Percentiles rank a stretch among this genome's conserved stretches.
Evolutionary conservation across 2,797 vertebrate species (phyloP).

Genomic region (Pogonophryne albipinna): DNA sequence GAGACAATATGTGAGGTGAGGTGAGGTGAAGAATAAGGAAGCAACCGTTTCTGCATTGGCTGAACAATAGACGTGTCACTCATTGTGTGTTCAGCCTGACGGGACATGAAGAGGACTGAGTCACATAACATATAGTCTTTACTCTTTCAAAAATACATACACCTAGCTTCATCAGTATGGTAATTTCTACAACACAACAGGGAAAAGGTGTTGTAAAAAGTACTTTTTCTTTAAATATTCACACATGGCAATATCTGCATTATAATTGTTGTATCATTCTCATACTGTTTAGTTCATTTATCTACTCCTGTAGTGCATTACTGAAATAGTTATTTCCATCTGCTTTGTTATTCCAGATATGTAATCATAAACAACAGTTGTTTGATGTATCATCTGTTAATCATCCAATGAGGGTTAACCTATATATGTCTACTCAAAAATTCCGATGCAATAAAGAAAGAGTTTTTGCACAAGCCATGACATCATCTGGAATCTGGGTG

Average conservation of each 20-base stretch:
- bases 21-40: constrained; percentile 19
- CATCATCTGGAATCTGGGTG: constrained; percentile 36
- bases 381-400: constrained; percentile 1
- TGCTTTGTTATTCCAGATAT: constrained; percentile 14
- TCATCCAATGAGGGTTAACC: not conserved
- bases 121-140: constrained; percentile 3
- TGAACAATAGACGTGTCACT: constrained; percentile 12
- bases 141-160: constrained; percentile 2
- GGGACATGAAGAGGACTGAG: not conserved
- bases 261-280: constrained; percentile 2
- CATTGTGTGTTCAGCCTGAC: constrained; percentile 8
- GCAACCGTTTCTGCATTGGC: constrained; percentile 12
- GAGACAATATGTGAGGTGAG: constrained; percentile 4
- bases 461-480: constrained; percentile 35
- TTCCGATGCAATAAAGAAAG: constrained; percentile 49
- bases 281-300: not conserved
- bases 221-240: constrained; percentile 25
- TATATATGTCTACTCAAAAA: constrained; percentile 7
- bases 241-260: not conserved
- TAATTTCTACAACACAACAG: constrained; percentile 10
- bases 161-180: constrained; percentile 15
- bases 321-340: constrained; percentile 4
- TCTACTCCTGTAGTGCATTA: constrained; percentile 22
- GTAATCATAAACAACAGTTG: not conserved
- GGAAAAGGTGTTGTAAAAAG: not conserved